Conservation (phyloP, 2,113 vertebrate species). For the Otolemur garnettii region DNA sequence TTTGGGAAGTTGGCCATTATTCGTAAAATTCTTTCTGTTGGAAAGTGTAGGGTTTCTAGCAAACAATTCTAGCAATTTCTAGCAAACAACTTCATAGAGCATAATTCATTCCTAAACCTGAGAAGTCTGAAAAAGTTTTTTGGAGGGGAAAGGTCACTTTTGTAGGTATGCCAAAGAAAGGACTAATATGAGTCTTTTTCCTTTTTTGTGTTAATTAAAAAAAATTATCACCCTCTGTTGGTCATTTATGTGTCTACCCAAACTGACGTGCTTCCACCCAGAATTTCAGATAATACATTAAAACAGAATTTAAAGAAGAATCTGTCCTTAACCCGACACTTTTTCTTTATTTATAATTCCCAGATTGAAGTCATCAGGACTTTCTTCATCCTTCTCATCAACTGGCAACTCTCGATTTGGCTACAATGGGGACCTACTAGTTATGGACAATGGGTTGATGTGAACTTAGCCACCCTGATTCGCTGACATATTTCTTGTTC, state of each 20-base stretch:
- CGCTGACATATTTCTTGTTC: neutral
- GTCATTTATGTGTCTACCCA: neutral
- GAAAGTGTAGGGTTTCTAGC: neutral
- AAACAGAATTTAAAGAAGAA: conserved; percentile 49
- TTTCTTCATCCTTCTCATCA: neutral
- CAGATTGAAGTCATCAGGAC: neutral
- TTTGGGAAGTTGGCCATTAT: neutral
- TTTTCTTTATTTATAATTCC: neutral
- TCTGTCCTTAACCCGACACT: neutral
- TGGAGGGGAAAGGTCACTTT: neutral
- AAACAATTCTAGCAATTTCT: neutral
- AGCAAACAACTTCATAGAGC: neutral
- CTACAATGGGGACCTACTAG: neutral
- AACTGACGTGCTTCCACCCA: neutral
- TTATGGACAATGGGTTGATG: neutral
- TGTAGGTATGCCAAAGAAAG: neutral
- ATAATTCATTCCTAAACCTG: neutral
- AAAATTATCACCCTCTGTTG: neutral
- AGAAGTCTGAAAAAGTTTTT: neutral
- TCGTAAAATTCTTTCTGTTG: neutral
- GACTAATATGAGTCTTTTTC: neutral
- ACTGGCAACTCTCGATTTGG: neutral
- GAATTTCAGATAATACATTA: neutral
- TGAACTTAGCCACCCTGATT: neutral
- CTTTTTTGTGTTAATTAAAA: conserved; percentile 1